Conservation (phyloP, 1,140 invertebrate species). For the Apis dorsata region DNA sequence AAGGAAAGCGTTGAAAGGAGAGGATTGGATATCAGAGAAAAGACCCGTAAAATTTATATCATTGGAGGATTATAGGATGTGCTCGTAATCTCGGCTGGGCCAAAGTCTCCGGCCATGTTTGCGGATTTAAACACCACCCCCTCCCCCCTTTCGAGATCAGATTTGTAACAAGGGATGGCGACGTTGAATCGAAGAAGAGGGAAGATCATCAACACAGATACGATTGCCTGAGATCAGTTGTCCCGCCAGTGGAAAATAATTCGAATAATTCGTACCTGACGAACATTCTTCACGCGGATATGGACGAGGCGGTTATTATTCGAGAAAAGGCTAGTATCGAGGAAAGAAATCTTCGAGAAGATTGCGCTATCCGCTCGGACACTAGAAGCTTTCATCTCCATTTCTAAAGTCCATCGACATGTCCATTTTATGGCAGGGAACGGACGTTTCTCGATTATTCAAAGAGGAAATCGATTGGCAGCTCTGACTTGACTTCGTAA, state of each 20-base stretch:
- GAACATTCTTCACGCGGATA: constrained; percentile 8
- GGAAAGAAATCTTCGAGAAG: constrained; percentile 20
- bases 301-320: constrained; percentile 33
- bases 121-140: background rate
- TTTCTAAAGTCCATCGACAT: background rate
- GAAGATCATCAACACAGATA: background rate
- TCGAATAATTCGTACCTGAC: background rate
- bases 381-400: background rate
- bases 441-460: background rate
- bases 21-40: background rate
- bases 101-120: background rate
- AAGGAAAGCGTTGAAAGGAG: no score
- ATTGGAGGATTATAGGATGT: background rate
- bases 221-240: background rate
- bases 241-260: constrained; percentile 17
- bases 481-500: background rate
- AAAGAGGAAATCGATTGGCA: background rate
- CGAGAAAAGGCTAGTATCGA: constrained; percentile 6
- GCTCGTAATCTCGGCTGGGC: background rate
- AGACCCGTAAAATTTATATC: constrained; percentile 5
- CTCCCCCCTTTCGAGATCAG: background rate
- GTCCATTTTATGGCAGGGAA: background rate
- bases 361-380: background rate
- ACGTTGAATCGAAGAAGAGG: constrained; percentile 14
- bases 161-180: constrained; percentile 28